Evolutionary conservation across 2,888 invertebrate species (phyloP).

Genomic region (Alcis repandata): DNA sequence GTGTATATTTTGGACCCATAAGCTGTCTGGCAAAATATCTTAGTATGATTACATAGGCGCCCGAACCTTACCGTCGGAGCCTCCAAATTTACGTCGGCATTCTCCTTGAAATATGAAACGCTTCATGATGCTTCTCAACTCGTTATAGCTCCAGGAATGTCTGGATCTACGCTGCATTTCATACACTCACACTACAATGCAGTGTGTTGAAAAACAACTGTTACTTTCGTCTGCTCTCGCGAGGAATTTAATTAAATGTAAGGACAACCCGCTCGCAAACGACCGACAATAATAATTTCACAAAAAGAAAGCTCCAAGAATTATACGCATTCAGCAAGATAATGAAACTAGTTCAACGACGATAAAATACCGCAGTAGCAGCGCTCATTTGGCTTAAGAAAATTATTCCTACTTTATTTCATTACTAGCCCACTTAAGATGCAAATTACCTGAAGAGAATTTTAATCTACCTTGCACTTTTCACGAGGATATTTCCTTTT

Average conservation of each 20-base stretch:
- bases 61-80: constrained; percentile 24
- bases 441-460: constrained; percentile 56
- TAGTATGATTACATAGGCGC: constrained; percentile 55
- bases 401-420: constrained; percentile 46
- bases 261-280: constrained; percentile 46
- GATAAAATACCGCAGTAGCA: constrained; percentile 41
- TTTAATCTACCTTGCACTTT: constrained; percentile 58
- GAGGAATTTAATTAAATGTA: constrained; percentile 71
- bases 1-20: constrained; percentile 64
- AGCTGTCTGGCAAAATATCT: constrained; percentile 54
- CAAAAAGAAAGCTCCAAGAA: constrained; percentile 52
- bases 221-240: constrained; percentile 41
- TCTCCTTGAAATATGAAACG: constrained; percentile 36
- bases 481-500: constrained; percentile 49
- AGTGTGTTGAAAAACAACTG: constrained; percentile 41
- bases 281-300: constrained; percentile 57
- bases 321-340: constrained; percentile 45
- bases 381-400: constrained; percentile 42
- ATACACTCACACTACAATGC: constrained; percentile 35
- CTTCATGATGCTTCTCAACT: constrained; percentile 30
- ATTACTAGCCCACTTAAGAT: constrained; percentile 54
- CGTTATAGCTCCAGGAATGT: constrained; percentile 33
- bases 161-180: constrained; percentile 33
- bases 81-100: constrained; percentile 21
- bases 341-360: constrained; percentile 49